phyloP scores from a whole-genome alignment of 2,797 vertebrate genomes.

The Poeciliopsis presidionis region DNA sequence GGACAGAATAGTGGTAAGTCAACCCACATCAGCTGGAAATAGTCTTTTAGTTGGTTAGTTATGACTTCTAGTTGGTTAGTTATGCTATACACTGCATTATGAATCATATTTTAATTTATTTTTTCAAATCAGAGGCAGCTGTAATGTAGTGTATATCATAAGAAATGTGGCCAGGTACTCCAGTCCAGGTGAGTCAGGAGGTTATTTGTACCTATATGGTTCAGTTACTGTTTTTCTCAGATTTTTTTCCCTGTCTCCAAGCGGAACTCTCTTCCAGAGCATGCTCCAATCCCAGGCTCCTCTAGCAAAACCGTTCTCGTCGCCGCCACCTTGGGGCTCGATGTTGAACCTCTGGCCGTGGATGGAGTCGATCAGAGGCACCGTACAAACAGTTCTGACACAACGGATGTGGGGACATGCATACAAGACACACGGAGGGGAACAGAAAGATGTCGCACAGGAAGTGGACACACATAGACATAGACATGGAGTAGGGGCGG shows the following conservation, averaged over 20 bases:
- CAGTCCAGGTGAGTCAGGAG: conserved; percentile 15
- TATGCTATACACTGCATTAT: conserved; percentile 7
- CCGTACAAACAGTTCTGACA: conserved; percentile 94
- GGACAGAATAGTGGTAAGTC: conserved; percentile 1
- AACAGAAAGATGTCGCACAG: conserved; percentile 17
- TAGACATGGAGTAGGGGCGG: conserved; percentile 18
- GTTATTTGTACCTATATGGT: conserved; percentile 93
- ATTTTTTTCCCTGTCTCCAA: conserved; percentile 90
- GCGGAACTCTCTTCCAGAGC: conserved; percentile 98
- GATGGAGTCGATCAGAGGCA: conserved; percentile 98
- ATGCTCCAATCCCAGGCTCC: conserved; percentile 99
- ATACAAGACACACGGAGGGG: conserved; percentile 43
- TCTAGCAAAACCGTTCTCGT: conserved; percentile 94
- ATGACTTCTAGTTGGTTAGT: conserved; percentile 39
- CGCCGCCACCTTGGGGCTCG: conserved; percentile 94
- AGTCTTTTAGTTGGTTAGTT: conserved; percentile 8
- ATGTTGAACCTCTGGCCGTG: conserved; percentile 89
- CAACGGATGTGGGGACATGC: conserved; percentile 54
- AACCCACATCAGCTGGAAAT: neutral
- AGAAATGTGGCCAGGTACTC: neutral
- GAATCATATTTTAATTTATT: neutral
- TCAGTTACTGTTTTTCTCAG: conserved; percentile 92
- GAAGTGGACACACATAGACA: conserved; percentile 18
- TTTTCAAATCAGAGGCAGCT: neutral
- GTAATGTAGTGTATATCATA: conserved; percentile 13